Base-by-base conservation (phyloP, 2,888 invertebrate genomes). In the Clusia tigrina region DNA sequence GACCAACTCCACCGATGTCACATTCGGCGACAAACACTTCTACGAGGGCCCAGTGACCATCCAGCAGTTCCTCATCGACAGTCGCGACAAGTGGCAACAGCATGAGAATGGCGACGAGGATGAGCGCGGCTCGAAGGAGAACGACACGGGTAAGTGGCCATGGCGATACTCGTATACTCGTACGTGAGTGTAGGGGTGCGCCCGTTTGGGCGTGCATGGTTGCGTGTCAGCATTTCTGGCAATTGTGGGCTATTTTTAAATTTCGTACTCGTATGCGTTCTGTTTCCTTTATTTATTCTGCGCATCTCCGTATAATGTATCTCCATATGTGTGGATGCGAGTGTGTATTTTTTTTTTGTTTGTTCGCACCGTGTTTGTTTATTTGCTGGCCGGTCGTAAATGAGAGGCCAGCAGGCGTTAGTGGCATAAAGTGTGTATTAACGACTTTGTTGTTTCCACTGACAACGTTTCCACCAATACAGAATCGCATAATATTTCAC, bases 11-110 rank as follows among this genome's bases (percentile, higher is more conserved):
- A 87, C 87, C 24, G 89, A 91, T 78, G 88, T 92, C 1, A 90
- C 91, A 68, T 88, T 93, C 71, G 93, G 92, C 0, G 90, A 91
- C 72, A 91, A 90, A 73, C 90, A 90, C 3, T 89, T 89, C 74
- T 91, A 91, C 75, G 89, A 91, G 76, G 92, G 92, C 5, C 91
- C 91, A 53, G 91, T 92, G 17, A 90, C 89, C 32, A 91, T 92
- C 70, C 91, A 91, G 77, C 91, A 91, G 78, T 86, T 91, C 68
- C 85, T 91, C 60, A 88, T 90, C 67, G 81, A 83, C 22, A 74
- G 71, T 61, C 77, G 78, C 51, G 80, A 83, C 17, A 80, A 81
- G 56, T 74, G 75, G 72, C 79, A 79, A 68, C 60, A 73, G 10
- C n/a, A n/a, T n/a, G n/a, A n/a, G n/a, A n/a, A n/a, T n/a, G 58